Percentiles rank a stretch among this genome's conserved stretches.
Conservation (phyloP, 2,888 invertebrate species). For the Drosophila rellima region DNA sequence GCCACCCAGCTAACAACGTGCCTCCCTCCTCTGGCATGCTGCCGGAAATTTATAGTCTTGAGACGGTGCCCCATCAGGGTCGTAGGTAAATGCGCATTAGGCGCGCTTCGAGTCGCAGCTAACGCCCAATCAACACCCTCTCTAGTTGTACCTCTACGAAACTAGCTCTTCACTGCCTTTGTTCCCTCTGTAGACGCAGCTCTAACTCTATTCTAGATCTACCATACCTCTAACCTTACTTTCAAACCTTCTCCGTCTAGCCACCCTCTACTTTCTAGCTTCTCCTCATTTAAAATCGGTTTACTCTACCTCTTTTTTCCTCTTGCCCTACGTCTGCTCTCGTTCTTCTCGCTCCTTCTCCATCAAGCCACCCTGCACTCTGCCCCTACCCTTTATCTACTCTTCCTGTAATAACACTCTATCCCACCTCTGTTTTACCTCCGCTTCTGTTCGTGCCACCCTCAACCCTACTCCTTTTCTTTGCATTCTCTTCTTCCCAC, state of each 20-base stretch:
- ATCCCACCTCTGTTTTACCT: not conserved
- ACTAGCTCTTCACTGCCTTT: too few species aligned
- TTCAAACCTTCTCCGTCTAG: not conserved
- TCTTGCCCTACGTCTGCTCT: not conserved
- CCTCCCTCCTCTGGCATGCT: conserved; percentile 19
- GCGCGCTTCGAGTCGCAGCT: conserved; percentile 32
- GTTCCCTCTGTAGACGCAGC: not conserved
- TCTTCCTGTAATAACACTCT: not conserved
- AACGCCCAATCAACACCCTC: conserved; percentile 25
- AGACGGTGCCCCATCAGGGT: conserved; percentile 49
- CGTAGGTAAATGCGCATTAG: conserved; percentile 73
- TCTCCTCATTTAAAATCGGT: not conserved
- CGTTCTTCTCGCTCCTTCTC: too few species aligned
- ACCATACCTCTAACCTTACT: not conserved
- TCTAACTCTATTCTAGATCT: not conserved
- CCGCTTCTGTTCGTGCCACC: not conserved
- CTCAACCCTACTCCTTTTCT: not conserved
- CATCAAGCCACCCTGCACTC: too few species aligned
- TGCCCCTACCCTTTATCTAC: not conserved
- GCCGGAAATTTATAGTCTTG: conserved; percentile 74
- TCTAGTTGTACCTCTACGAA: not conserved
- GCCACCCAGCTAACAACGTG: not conserved
- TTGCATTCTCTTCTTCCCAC: too few species aligned
- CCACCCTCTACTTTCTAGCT: not conserved
- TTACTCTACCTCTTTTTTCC: not conserved